A percentile compares a stretch with the other conserved stretches of the same genome.
Conservation (phyloP, 2,113 vertebrate species). For the Engraulis encrasicolus region DNA sequence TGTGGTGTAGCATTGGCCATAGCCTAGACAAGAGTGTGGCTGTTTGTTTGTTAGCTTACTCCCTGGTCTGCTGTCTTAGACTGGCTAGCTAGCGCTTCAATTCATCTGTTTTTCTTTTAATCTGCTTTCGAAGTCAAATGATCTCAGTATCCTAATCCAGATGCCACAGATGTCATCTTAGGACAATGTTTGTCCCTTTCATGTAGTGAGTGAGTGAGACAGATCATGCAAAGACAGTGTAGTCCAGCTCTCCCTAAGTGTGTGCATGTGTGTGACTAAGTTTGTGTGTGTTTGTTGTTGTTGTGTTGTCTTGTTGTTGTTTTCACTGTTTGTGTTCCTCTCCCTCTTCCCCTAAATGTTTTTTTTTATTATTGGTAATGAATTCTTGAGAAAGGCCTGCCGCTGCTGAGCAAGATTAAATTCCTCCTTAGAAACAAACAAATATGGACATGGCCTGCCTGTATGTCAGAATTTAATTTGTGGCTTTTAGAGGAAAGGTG, state of each 20-base stretch:
- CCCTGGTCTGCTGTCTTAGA: neutral
- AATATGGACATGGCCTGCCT: too few species aligned
- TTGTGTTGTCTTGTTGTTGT: neutral
- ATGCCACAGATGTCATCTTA: neutral
- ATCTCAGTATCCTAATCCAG: slow-evolving; percentile 7
- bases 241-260: neutral
- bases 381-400: neutral
- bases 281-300: neutral
- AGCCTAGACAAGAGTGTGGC: too few species aligned
- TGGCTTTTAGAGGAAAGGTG: too few species aligned
- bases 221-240: too few species aligned
- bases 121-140: neutral
- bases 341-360: neutral
- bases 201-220: neutral
- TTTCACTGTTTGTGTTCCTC: neutral
- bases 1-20: too few species aligned
- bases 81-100: neutral
- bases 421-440: too few species aligned
- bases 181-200: neutral
- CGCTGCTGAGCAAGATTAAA: neutral
- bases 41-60: neutral
- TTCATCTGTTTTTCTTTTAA: slow-evolving; percentile 3
- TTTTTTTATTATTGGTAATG: neutral
- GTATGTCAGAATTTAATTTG: too few species aligned
- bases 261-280: neutral